Evolutionary conservation across 2,113 vertebrate species (phyloP).

Genomic region (Gasterosteus nipponicus): DNA sequence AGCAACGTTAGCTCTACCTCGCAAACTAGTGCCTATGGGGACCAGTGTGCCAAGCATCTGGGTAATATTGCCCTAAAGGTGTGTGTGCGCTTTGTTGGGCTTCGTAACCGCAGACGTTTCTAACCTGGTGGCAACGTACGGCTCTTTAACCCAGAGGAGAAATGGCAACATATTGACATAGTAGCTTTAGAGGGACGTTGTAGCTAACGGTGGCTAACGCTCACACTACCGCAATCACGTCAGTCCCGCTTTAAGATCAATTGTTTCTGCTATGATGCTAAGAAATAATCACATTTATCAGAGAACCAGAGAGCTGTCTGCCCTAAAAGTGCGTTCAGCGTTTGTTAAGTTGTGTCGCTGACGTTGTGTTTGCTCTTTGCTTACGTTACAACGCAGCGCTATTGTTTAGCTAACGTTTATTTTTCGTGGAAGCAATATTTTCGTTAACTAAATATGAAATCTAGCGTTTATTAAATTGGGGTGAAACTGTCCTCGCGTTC

Average conservation of each 20-base stretch:
- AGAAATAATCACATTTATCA: background rate
- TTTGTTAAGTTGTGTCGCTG: conserved; percentile 5
- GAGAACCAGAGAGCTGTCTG: too few species aligned
- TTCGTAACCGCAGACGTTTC: background rate
- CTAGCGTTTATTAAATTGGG: too few species aligned
- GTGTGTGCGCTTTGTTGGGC: conserved; percentile 4
- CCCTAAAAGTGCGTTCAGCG: background rate
- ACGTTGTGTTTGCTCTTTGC: conserved; percentile 6
- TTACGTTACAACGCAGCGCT: background rate
- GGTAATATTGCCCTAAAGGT: background rate
- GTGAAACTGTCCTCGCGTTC: rapidly evolving
- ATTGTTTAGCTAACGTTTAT: background rate
- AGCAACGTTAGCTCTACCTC: conserved; percentile 13
- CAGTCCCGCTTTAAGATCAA: background rate
- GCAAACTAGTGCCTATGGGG: background rate
- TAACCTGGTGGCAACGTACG: background rate
- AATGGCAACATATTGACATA: background rate
- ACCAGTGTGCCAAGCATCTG: conserved; percentile 3
- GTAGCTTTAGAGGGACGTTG: background rate
- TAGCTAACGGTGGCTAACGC: conserved; percentile 41
- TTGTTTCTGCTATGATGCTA: background rate
- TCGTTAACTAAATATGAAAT: background rate
- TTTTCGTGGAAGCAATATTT: background rate
- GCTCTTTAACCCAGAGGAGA: background rate
- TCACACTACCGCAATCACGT: background rate